Evolutionary conservation across 2,113 vertebrate species (phyloP), one percentile per base, ranked within the genome.

Genomic region (Arizona elegans): DNA sequence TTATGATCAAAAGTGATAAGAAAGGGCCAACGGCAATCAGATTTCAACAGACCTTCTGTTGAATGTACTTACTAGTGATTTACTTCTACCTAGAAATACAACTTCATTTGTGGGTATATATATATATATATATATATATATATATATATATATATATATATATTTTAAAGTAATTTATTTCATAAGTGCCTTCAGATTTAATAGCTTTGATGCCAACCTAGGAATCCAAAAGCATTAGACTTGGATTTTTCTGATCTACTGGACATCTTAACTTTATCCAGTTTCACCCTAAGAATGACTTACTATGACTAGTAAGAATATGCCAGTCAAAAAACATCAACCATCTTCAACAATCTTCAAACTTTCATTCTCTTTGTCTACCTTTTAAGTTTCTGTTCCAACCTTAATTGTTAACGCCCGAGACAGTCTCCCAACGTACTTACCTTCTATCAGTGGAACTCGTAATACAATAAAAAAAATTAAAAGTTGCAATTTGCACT

Each of bases 211-310:
- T 92, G 58, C 17, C 58, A 94, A 38, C 85, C 58, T 59, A 86
- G 91, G 89, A 91, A 89, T 91, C 89, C 85, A 90, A 33, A 75
- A 23, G 17, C 52, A 87, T 92, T 52, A 92, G n/a, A 70, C 0
- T 2, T 1, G 43, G 93, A 92, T 95, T 86, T 53, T 92, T 91
- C 90, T 6, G 17, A 95, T 92, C 3, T 88, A 38, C 70, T 88
- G 91, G 86, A 94, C 29, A 91, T 92, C 94, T 94, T 92, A 89
- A 10, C n/a, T 89, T 91, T 91, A 89, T 24, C 19, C 70, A 92
- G 56, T 43, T 53, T 86, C 59, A 62, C 24, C 38, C 26, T 75
- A 38, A 4, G 91, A 75, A 90, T 1, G 75, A 13, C 91, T 92
- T 47, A 47, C 43, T 47, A 47, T 47, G 43, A 47, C 43, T 24